A percentile compares a stretch with the other conserved stretches of the same genome.
Conservation (phyloP, 2,113 vertebrate genomes). For the Syrmaticus mikado region DNA sequence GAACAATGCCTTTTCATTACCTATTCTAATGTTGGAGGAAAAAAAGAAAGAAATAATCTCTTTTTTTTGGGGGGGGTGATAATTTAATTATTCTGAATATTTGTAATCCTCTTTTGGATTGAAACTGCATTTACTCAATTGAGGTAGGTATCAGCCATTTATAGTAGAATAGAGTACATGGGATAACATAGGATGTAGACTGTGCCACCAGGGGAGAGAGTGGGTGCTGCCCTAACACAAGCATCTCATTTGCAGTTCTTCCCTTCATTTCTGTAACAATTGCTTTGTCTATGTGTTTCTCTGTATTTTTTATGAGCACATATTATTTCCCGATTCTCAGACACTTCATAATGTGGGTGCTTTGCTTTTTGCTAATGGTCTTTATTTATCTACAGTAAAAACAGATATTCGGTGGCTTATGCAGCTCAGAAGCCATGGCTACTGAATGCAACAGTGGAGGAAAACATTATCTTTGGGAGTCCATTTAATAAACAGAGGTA, state of each 20-base stretch:
- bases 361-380: neutral
- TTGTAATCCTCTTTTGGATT: neutral
- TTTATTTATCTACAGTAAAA: constrained; percentile 80
- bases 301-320: neutral
- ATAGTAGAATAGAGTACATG: neutral
- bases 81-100: neutral
- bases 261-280: constrained; percentile 17
- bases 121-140: neutral
- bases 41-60: neutral
- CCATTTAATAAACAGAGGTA: constrained; percentile 96
- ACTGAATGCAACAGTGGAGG: constrained; percentile 95
- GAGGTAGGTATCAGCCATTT: neutral
- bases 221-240: constrained; percentile 54
- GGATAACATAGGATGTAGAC: neutral
- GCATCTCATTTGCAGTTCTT: neutral
- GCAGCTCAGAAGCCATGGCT: constrained; percentile 98
- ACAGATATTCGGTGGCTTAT: constrained; percentile 94
- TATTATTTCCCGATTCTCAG: neutral
- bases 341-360: neutral
- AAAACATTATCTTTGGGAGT: constrained; percentile 97
- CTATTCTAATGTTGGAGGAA: neutral
- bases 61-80: neutral
- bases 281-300: neutral
- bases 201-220: constrained; percentile 19
- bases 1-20: neutral